Evolutionary conservation across 2,888 invertebrate genomes (phyloP).

Genomic region (Hoplodrina blanda): DNA sequence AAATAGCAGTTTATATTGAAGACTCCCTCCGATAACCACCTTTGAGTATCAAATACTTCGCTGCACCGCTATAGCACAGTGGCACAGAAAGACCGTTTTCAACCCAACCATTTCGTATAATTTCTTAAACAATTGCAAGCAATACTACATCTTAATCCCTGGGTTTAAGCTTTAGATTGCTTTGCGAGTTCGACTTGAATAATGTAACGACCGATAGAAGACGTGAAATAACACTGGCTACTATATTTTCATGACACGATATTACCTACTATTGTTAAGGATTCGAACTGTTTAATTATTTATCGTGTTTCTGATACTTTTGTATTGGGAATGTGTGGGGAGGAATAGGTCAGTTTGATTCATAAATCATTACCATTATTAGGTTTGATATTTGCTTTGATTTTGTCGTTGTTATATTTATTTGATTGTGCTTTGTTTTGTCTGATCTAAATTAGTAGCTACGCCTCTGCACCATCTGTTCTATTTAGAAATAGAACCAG

Average conservation of each 20-base stretch:
- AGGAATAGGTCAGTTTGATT: slow-evolving; percentile 7
- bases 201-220: slow-evolving; percentile 45
- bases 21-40: neutral
- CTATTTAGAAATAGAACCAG: neutral
- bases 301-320: slow-evolving; percentile 35
- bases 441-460: no score
- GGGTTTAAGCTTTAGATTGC: slow-evolving; percentile 34
- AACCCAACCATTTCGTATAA: slow-evolving; percentile 27
- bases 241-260: slow-evolving; percentile 53
- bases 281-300: slow-evolving; percentile 38
- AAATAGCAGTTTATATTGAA: neutral
- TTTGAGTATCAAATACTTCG: slow-evolving; percentile 2
- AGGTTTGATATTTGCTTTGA: slow-evolving; percentile 1
- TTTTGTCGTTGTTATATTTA: neutral
- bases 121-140: slow-evolving; percentile 7
- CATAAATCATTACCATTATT: slow-evolving; percentile 26
- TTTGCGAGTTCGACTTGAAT: slow-evolving; percentile 44
- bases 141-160: slow-evolving; percentile 28
- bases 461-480: no score
- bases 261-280: slow-evolving; percentile 34
- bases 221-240: slow-evolving; percentile 27
- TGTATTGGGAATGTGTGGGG: neutral
- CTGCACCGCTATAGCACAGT: slow-evolving; percentile 8
- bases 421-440: neutral
- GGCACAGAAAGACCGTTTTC: slow-evolving; percentile 29